phyloP scores from a whole-genome alignment of 1,140 invertebrate species.

The Sycophila sp. region DNA sequence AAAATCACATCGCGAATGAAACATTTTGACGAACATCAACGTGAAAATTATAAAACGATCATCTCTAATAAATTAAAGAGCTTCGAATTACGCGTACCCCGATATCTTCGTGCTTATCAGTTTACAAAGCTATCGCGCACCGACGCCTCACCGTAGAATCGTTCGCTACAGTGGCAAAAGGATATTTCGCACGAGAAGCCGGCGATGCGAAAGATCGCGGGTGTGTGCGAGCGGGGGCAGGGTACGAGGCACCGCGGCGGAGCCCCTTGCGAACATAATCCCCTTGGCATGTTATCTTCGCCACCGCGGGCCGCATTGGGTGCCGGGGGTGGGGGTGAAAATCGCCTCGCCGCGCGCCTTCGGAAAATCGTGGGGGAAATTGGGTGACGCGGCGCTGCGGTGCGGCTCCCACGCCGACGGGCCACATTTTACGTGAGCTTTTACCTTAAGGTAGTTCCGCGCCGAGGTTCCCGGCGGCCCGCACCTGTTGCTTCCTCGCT shows the following conservation, averaged over 20 bases:
- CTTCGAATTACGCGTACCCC: too few relatives aligned
- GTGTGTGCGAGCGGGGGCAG: background rate
- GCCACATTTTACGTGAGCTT: constrained; percentile 52
- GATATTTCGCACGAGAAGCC: too few relatives aligned
- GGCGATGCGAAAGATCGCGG: background rate
- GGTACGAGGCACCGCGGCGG: background rate
- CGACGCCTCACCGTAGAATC: background rate
- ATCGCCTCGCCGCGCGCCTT: too few relatives aligned
- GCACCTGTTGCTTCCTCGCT: constrained; percentile 62
- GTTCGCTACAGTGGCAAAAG: background rate
- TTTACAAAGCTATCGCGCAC: constrained; percentile 7
- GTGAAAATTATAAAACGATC: background rate
- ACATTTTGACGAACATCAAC: too few relatives aligned
- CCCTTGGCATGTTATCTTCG: constrained; percentile 9
- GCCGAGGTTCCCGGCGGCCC: constrained; percentile 30
- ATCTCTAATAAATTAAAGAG: background rate
- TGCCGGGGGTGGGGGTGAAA: background rate
- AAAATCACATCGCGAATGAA: too few relatives aligned
- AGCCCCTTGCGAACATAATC: constrained; percentile 31
- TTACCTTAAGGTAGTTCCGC: constrained; percentile 16
- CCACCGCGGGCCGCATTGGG: background rate
- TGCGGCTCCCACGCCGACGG: constrained; percentile 30
- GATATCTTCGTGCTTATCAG: background rate
- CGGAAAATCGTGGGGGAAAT: background rate
- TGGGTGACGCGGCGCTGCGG: background rate